These are phyloP conservation scores for Chymomyza costata DNA, from an alignment of 1,140 invertebrate species.

Conservation along the genomic window DNA sequence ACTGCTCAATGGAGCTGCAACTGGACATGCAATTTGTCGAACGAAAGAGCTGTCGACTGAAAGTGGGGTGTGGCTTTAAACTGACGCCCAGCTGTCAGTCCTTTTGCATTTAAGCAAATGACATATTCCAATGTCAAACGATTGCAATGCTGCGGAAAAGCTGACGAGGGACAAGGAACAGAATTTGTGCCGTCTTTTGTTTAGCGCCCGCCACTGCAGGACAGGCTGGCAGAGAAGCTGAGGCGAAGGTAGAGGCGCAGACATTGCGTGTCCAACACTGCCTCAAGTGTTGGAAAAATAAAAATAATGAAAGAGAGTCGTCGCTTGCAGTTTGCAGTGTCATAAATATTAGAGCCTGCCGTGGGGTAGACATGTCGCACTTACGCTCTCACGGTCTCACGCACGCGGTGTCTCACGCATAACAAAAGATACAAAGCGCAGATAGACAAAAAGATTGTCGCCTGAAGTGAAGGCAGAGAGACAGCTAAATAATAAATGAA, in stretches of 20 bases:
- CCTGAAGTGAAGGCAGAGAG: slow-evolving; percentile 39
- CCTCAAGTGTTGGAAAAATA: no score
- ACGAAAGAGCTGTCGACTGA: slow-evolving; percentile 17
- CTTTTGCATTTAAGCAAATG: slow-evolving; percentile 10
- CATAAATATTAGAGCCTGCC: slow-evolving; percentile 56
- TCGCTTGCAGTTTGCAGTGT: slow-evolving; percentile 40
- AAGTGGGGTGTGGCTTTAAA: slow-evolving; percentile 4
- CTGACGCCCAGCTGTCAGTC: slow-evolving; percentile 18
- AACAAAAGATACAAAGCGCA: slow-evolving; percentile 45
- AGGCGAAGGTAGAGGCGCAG: no score
- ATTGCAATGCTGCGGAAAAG: no score
- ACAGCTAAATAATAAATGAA: slow-evolving; percentile 8
- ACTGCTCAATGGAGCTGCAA: no score
- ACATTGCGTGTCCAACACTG: no score
- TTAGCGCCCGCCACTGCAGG: slow-evolving; percentile 25
- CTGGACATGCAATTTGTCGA: slow-evolving; percentile 34
- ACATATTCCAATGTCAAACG: neutral
- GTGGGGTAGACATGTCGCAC: slow-evolving; percentile 32
- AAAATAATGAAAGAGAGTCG: no score
- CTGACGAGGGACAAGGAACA: no score
- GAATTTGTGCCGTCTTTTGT: slow-evolving; percentile 30
- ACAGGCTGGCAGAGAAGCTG: slow-evolving; percentile 13
- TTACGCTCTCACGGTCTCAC: neutral
- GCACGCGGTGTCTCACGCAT: slow-evolving; percentile 25
- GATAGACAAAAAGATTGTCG: slow-evolving; percentile 67